phyloP scores from a whole-genome alignment of 2,888 invertebrate species.

The Stenodera caucasica region DNA sequence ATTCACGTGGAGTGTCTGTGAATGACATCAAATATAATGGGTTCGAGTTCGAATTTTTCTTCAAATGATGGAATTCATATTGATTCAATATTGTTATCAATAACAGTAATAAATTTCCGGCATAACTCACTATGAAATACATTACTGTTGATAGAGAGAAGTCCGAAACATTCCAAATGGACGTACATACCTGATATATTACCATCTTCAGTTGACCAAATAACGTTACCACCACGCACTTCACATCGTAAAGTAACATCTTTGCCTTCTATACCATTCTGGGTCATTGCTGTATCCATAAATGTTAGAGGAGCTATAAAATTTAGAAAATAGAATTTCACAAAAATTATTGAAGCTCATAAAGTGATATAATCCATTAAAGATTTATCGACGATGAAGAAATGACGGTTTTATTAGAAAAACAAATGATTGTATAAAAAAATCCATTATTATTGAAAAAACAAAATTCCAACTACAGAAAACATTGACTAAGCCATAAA shows the following conservation, averaged over 20 bases:
- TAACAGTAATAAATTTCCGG: background rate
- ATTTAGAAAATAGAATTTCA: background rate
- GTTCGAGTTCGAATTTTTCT: background rate
- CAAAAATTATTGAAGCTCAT: background rate
- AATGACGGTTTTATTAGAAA: background rate
- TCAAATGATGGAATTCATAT: background rate
- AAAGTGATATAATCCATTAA: background rate
- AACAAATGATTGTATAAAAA: background rate
- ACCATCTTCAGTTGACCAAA: slow-evolving; percentile 65
- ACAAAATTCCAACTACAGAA: too few relatives aligned
- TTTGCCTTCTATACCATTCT: slow-evolving; percentile 58
- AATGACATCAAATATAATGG: background rate
- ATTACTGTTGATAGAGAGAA: background rate
- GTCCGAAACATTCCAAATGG: background rate
- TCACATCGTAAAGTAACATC: slow-evolving; percentile 63
- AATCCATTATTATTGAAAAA: background rate
- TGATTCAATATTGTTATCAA: background rate
- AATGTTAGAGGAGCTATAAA: slow-evolving; percentile 61
- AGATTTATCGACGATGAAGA: background rate
- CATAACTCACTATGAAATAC: background rate
- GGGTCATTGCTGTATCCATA: slow-evolving; percentile 58
- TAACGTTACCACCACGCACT: slow-evolving; percentile 64
- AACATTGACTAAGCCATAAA: too few relatives aligned
- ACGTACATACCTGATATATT: slow-evolving; percentile 64
- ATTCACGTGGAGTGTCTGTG: too few relatives aligned